Evolutionary conservation across 2,113 vertebrate species (phyloP).

Genomic region (Meriones unguiculatus): DNA sequence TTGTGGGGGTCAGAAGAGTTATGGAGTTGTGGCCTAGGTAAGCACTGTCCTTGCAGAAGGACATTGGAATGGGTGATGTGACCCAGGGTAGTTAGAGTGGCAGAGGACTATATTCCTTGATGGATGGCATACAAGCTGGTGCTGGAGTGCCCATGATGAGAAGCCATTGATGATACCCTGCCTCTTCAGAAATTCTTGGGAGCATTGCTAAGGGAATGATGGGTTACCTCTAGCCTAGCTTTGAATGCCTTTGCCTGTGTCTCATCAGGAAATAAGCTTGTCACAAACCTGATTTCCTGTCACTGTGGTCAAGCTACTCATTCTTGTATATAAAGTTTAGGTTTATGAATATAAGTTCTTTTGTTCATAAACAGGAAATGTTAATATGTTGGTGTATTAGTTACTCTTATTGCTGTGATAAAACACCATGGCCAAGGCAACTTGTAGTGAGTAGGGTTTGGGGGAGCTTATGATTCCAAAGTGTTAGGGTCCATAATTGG

Average conservation of each 20-base stretch:
- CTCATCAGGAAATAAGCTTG: background rate
- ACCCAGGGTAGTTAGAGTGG: background rate
- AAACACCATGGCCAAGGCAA: background rate
- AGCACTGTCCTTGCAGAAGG: background rate
- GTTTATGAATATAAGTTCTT: background rate
- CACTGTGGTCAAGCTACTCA: background rate
- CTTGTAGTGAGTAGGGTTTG: background rate
- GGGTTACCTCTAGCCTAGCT: background rate
- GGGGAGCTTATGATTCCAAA: too few species aligned
- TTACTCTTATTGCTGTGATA: background rate
- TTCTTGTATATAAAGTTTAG: background rate
- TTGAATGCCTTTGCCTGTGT: background rate
- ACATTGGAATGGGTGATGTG: background rate
- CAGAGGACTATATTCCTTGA: background rate
- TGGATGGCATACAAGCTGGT: background rate
- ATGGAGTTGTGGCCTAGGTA: background rate
- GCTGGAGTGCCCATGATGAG: background rate
- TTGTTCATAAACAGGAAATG: background rate
- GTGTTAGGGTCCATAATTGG: background rate
- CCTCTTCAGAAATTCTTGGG: background rate
- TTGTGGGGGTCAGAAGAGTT: background rate
- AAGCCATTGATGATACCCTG: background rate
- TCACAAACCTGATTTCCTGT: background rate
- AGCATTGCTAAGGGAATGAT: background rate
- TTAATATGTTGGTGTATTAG: background rate